These are phyloP conservation scores for Villa cingulata DNA, from an alignment of 2,888 invertebrate species.

Conservation along the genomic window DNA sequence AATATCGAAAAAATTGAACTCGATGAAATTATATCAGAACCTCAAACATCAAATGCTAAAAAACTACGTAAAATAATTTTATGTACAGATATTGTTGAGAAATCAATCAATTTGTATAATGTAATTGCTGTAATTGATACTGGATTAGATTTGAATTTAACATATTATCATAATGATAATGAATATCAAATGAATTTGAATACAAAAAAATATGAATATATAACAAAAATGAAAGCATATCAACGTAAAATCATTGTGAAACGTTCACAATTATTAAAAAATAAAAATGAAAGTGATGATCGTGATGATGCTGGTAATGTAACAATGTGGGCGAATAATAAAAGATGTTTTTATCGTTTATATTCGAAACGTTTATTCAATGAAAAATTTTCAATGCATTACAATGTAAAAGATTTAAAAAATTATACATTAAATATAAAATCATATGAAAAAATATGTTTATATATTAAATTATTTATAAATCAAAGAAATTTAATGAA, in stretches of 20 bases:
- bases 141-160: constrained; percentile 11
- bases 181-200: constrained; percentile 32
- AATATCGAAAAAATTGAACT: constrained; percentile 78
- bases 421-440: too few species aligned
- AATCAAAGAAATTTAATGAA: constrained; percentile 56
- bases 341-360: too few species aligned
- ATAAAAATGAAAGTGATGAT: background rate
- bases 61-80: constrained; percentile 62
- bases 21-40: constrained; percentile 54
- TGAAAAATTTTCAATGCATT: constrained; percentile 38
- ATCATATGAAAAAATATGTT: constrained; percentile 59
- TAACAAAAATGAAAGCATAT: constrained; percentile 43
- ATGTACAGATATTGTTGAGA: constrained; percentile 87
- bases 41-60: constrained; percentile 33
- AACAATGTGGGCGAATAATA: constrained; percentile 49
- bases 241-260: constrained; percentile 2
- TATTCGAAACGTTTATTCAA: constrained; percentile 44
- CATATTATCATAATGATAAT: constrained; percentile 6
- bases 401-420: too few species aligned
- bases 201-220: constrained; percentile 67
- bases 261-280: background rate
- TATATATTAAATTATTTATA: constrained; percentile 74
- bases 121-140: constrained; percentile 81
- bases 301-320: background rate
- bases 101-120: constrained; percentile 81